Conservation (phyloP, 2,113 vertebrate species). For the Oxygymnocypris stewartii region DNA sequence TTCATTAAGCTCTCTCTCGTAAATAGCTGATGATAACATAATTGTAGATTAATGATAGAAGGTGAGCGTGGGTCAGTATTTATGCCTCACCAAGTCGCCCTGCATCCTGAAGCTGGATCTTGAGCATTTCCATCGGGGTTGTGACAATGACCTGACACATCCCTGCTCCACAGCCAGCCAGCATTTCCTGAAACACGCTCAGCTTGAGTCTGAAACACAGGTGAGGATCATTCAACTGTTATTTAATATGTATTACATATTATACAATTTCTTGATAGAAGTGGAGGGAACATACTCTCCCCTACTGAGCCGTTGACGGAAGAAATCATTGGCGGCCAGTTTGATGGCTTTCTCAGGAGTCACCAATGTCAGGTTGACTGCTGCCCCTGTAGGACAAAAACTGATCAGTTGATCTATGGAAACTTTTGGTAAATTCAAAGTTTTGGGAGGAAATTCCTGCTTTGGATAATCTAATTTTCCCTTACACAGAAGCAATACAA, state of each 20-base stretch:
- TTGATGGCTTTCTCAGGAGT: constrained; percentile 83
- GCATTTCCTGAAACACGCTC: constrained; percentile 79
- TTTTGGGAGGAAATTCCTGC: not conserved
- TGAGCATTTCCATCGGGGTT: constrained; percentile 85
- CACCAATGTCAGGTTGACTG: constrained; percentile 80
- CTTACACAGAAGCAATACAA: not conserved
- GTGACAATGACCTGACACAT: constrained; percentile 81
- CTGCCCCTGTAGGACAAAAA: constrained; percentile 70
- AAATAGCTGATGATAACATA: not conserved
- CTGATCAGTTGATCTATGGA: not conserved
- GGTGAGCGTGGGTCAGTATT: not conserved
- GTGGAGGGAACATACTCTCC: constrained; percentile 69
- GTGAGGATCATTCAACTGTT: not conserved
- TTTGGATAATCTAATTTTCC: not conserved
- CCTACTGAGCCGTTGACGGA: constrained; percentile 74
- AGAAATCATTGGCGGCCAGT: constrained; percentile 81
- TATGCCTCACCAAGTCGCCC: constrained; percentile 75
- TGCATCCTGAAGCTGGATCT: constrained; percentile 84
- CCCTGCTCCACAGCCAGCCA: constrained; percentile 83
- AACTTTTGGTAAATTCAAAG: not conserved
- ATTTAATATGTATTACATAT: not conserved
- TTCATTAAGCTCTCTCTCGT: not conserved
- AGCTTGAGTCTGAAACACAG: constrained; percentile 66
- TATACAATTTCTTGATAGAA: not conserved
- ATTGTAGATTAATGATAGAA: not conserved